A percentile compares a stretch with the other conserved stretches of the same genome.
These are phyloP conservation scores for Linnaemya vulpina DNA, from an alignment of 2,888 invertebrate species.

Conservation along the genomic window DNA sequence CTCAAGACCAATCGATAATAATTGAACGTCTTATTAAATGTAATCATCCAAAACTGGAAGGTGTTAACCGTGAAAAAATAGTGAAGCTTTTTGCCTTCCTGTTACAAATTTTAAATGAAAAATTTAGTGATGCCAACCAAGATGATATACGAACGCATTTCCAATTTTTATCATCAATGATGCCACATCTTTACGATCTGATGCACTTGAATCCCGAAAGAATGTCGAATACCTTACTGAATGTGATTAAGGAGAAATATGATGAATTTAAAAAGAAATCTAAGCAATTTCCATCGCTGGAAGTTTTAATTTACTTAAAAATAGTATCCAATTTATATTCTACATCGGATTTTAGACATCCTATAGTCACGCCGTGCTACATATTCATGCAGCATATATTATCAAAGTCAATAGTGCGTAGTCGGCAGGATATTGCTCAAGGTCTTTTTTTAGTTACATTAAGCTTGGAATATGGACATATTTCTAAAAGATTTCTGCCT, in stretches of 20 bases:
- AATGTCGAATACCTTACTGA: slow-evolving; percentile 87
- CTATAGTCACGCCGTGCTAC: slow-evolving; percentile 92
- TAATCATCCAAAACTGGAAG: slow-evolving; percentile 91
- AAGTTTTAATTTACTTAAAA: slow-evolving; percentile 91
- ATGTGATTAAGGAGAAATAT: slow-evolving; percentile 89
- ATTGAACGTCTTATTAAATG: slow-evolving; percentile 93
- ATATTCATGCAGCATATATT: slow-evolving; percentile 93
- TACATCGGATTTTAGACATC: slow-evolving; percentile 95
- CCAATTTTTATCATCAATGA: slow-evolving; percentile 85
- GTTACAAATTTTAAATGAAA: slow-evolving; percentile 90
- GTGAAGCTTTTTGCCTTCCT: slow-evolving; percentile 89
- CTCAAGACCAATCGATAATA: slow-evolving; percentile 87
- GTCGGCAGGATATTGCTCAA: slow-evolving; percentile 87
- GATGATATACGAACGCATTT: slow-evolving; percentile 84
- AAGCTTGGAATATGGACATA: slow-evolving; percentile 89
- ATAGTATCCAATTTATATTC: slow-evolving; percentile 91
- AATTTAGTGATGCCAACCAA: slow-evolving; percentile 84
- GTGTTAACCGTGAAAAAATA: slow-evolving; percentile 90
- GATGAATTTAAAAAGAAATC: slow-evolving; percentile 85
- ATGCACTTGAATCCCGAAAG: slow-evolving; percentile 88
- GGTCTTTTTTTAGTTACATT: slow-evolving; percentile 90
- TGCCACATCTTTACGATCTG: slow-evolving; percentile 87
- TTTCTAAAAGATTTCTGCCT: slow-evolving; percentile 92
- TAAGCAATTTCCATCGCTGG: slow-evolving; percentile 86
- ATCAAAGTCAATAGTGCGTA: slow-evolving; percentile 86